Evolutionary conservation across 2,888 invertebrate genomes (phyloP).

Genomic region (Tipula helvola): DNA sequence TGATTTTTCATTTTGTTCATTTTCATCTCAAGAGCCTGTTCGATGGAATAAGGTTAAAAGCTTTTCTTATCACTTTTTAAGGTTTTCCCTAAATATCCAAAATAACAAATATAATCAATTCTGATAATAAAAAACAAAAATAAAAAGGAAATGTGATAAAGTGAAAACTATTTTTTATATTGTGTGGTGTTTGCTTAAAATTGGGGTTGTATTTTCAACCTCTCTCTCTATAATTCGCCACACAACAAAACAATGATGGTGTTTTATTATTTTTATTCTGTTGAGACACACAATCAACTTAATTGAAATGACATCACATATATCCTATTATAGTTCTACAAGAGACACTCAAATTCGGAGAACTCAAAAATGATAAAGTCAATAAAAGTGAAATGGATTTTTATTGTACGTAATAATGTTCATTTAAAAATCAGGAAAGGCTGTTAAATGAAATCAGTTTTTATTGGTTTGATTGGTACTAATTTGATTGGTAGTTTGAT

Average conservation of each 20-base stretch:
- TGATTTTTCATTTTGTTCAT: background rate
- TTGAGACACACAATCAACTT: background rate
- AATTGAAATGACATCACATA: background rate
- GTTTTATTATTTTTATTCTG: background rate
- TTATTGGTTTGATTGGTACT: background rate
- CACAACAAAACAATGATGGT: background rate
- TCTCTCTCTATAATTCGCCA: background rate
- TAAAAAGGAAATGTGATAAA: background rate
- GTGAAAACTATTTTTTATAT: background rate
- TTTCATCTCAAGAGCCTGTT: background rate
- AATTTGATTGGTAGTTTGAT: background rate
- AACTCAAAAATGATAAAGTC: background rate
- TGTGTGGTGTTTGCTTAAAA: background rate
- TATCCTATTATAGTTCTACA: background rate
- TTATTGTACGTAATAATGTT: background rate
- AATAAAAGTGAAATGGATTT: background rate
- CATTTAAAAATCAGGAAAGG: background rate
- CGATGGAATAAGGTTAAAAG: background rate
- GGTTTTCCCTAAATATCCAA: background rate
- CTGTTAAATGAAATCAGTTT: background rate
- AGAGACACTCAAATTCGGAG: background rate
- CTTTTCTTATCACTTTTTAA: background rate
- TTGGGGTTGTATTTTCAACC: background rate
- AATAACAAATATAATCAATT: background rate
- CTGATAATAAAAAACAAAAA: background rate